Evolutionary conservation across 23 tunicate genomes (phyloP).

Genomic region (Phallusia fumigata): DNA sequence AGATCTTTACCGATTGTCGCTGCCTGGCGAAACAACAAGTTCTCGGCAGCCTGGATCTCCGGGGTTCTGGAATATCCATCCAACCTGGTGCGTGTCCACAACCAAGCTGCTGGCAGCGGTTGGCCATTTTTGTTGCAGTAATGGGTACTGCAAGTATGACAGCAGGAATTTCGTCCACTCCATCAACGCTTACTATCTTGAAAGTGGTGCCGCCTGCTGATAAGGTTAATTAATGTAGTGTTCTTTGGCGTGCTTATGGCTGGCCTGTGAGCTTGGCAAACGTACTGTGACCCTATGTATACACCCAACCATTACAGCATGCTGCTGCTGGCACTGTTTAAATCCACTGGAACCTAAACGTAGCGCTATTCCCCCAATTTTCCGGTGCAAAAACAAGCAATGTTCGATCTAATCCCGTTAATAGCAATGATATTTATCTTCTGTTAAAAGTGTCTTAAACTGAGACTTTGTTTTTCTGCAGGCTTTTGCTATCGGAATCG

Average conservation of each 20-base stretch:
- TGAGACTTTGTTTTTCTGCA: not conserved
- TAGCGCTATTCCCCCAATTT: too few species aligned
- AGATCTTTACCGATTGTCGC: slow-evolving; percentile 24
- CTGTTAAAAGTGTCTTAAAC: not conserved
- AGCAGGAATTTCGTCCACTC: slow-evolving; percentile 82
- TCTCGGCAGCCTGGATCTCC: not conserved
- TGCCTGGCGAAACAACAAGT: not conserved
- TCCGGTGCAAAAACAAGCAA: too few species aligned
- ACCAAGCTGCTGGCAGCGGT: slow-evolving; percentile 39
- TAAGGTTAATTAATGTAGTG: slow-evolving; percentile 48
- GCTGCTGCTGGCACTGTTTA: too few species aligned
- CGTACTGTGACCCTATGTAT: too few species aligned
- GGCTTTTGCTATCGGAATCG: slow-evolving; percentile 83
- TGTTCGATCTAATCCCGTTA: too few species aligned
- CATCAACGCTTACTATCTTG: slow-evolving; percentile 71
- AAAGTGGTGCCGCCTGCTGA: slow-evolving; percentile 60
- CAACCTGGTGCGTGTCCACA: slow-evolving; percentile 1
- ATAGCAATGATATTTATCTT: not conserved
- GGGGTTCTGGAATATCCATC: not conserved
- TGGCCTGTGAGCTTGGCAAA: too few species aligned
- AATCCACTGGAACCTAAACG: too few species aligned
- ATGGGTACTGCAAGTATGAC: slow-evolving; percentile 85
- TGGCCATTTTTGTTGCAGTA: slow-evolving; percentile 47
- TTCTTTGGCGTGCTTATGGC: not conserved
- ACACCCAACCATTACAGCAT: too few species aligned